Evolutionary conservation across 2,113 vertebrate genomes (phyloP).

Genomic region (Poeciliopsis retropinna): DNA sequence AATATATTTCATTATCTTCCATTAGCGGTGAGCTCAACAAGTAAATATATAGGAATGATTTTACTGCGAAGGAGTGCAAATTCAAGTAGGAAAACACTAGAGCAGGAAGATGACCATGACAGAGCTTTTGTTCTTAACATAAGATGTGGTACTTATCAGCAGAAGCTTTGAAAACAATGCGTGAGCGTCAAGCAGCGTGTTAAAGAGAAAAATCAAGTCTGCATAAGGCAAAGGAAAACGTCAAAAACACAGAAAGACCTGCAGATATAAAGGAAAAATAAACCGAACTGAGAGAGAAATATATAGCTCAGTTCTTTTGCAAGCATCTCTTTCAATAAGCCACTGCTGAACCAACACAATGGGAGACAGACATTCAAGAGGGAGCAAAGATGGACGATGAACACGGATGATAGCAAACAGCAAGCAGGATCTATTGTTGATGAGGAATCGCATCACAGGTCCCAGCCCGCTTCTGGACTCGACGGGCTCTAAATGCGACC

Average conservation of each 20-base stretch:
- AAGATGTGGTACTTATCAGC: slow-evolving; percentile 48
- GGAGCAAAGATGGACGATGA: slow-evolving; percentile 55
- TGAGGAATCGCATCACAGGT: slow-evolving; percentile 21
- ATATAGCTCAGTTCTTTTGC: slow-evolving; percentile 39
- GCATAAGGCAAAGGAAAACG: slow-evolving; percentile 65
- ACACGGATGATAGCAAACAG: slow-evolving; percentile 55
- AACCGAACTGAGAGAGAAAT: slow-evolving; percentile 1
- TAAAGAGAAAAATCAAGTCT: slow-evolving; percentile 42
- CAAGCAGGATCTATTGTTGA: slow-evolving; percentile 59
- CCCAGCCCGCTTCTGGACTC: slow-evolving; percentile 38
- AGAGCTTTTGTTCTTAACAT: slow-evolving; percentile 43
- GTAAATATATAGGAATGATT: slow-evolving; percentile 36
- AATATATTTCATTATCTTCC: slow-evolving; percentile 30
- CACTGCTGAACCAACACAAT: slow-evolving; percentile 52
- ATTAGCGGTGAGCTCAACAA: slow-evolving; percentile 15
- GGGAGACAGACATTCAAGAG: slow-evolving; percentile 58
- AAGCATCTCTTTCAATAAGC: slow-evolving; percentile 53
- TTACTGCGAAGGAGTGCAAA: slow-evolving; percentile 49
- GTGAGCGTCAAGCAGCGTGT: slow-evolving; percentile 64
- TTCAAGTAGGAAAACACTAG: slow-evolving; percentile 63
- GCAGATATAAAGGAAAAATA: slow-evolving; percentile 14
- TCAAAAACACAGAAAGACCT: slow-evolving; percentile 37
- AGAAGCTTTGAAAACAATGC: slow-evolving; percentile 44
- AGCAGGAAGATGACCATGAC: slow-evolving; percentile 37
- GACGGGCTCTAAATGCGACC: slow-evolving; percentile 41